Conservation (phyloP, 2,113 vertebrate species). For the Brachyhypopomus occidentalis region DNA sequence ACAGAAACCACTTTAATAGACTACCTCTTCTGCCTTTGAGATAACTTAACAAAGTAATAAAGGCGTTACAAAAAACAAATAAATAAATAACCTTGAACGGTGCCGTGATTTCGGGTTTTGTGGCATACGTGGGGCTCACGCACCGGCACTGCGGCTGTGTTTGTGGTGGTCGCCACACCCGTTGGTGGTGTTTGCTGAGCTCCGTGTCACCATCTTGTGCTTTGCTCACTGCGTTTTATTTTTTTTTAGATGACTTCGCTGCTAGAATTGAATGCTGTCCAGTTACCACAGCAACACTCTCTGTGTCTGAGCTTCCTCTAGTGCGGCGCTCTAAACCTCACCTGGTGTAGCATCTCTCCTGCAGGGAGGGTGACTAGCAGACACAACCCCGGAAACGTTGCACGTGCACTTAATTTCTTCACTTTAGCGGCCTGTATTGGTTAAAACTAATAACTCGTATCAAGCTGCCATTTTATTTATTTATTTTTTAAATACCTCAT, state of each 20-base stretch:
- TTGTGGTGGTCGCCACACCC: conserved; percentile 18
- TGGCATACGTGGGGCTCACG: not conserved
- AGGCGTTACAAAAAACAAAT: too few relatives aligned
- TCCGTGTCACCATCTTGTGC: not conserved
- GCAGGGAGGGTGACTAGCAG: not conserved
- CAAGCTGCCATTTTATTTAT: too few relatives aligned
- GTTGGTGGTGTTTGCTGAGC: conserved; percentile 3
- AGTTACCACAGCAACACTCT: not conserved
- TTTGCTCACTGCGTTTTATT: conserved; percentile 16
- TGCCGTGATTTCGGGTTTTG: conserved; percentile 31
- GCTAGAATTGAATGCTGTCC: not conserved
- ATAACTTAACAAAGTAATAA: too few relatives aligned
- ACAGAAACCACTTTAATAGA: too few relatives aligned
- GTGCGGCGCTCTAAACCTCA: not conserved
- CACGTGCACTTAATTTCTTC: not conserved
- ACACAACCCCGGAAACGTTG: not conserved
- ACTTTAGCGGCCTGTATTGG: too few relatives aligned
- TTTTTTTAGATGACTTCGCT: not conserved
- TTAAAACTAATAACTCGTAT: too few relatives aligned
- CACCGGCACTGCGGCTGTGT: not conserved
- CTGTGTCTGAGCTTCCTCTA: not conserved
- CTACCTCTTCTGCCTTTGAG: too few relatives aligned
- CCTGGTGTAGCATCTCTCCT: not conserved
- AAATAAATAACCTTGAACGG: not conserved
- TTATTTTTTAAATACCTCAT: not conserved